phyloP scores from a whole-genome alignment of 2,888 invertebrate species.

The Ommatoiulus sabulosus region DNA sequence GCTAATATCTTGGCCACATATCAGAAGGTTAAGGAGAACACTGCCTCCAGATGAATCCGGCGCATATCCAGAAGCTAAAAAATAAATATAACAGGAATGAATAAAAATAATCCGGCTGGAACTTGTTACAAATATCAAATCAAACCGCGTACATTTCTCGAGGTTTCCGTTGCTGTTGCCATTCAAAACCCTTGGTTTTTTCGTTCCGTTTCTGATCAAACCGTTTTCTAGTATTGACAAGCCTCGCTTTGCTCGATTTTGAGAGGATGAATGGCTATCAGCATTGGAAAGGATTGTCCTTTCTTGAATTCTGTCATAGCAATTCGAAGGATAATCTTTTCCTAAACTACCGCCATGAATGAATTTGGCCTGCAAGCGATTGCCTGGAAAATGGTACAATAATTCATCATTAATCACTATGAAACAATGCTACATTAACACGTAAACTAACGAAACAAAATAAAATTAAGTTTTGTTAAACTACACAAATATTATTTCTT shows the following conservation, averaged over 20 bases:
- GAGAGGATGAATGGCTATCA: background rate
- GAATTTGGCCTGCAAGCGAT: background rate
- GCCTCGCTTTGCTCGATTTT: background rate
- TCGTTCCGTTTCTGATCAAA: background rate
- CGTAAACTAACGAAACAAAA: too few species aligned
- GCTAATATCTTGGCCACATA: conserved; percentile 94
- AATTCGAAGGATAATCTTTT: background rate
- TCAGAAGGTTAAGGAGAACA: conserved; percentile 93
- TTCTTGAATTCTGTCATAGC: background rate
- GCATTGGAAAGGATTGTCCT: background rate
- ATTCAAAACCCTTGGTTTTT: background rate
- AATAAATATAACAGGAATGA: background rate
- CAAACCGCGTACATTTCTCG: background rate
- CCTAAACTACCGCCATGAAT: background rate
- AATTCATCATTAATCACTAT: too few species aligned
- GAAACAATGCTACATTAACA: too few species aligned
- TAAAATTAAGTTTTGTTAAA: too few species aligned
- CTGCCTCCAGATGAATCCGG: conserved; percentile 69
- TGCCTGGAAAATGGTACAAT: background rate
- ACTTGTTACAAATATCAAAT: too few species aligned
- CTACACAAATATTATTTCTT: too few species aligned
- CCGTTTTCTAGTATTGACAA: background rate
- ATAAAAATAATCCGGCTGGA: background rate
- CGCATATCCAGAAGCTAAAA: background rate
- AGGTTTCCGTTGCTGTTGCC: background rate